Conservation (phyloP, 2,888 invertebrate species). For the Apamea crenata region DNA sequence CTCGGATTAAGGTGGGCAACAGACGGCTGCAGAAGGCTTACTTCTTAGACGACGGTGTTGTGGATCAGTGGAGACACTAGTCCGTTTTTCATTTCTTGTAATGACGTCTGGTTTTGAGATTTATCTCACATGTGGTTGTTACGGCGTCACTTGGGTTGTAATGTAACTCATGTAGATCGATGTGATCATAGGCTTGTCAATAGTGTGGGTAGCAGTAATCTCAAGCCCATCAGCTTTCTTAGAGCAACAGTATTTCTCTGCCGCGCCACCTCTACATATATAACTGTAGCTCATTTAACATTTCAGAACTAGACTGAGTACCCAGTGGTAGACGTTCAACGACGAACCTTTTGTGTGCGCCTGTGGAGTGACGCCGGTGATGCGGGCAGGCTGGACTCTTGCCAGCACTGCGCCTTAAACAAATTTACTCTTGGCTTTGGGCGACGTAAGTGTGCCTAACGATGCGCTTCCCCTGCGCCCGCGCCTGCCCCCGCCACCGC, state of each 20-base stretch:
- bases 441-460: slow-evolving; percentile 58
- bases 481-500: neutral
- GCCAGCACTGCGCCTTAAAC: slow-evolving; percentile 61
- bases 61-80: neutral
- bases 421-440: slow-evolving; percentile 61
- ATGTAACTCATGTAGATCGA: neutral
- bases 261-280: neutral
- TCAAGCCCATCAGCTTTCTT: neutral
- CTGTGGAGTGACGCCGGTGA: neutral
- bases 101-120: neutral
- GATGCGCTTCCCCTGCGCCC: slow-evolving; percentile 17
- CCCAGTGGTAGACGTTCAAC: neutral
- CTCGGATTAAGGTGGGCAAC: slow-evolving; percentile 35
- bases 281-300: neutral
- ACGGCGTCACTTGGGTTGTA: neutral
- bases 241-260: neutral
- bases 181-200: neutral
- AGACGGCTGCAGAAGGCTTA: slow-evolving; percentile 24
- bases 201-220: neutral
- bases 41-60: neutral
- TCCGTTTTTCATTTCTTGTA: neutral
- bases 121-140: neutral
- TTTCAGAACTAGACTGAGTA: neutral
- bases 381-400: slow-evolving; percentile 41
- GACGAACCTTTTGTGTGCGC: slow-evolving; percentile 22